Percentiles rank a stretch among this genome's conserved stretches.
Evolutionary conservation across 2,113 vertebrate genomes (phyloP).

Genomic region (Progne subis): DNA sequence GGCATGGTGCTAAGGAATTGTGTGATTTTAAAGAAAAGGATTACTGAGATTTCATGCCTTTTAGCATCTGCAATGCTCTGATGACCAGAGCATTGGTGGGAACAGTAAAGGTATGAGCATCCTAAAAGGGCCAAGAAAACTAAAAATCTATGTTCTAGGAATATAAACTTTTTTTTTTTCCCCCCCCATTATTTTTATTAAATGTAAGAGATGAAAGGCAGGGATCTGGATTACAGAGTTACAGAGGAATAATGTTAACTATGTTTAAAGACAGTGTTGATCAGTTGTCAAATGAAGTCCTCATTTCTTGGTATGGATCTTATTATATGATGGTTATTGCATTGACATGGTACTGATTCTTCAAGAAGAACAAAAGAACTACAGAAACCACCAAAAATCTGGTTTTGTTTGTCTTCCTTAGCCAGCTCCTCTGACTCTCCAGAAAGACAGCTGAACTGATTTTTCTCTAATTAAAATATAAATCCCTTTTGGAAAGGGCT

Average conservation of each 20-base stretch:
- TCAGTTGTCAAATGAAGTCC: slow-evolving; percentile 1
- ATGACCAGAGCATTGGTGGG: background rate
- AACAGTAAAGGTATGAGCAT: background rate
- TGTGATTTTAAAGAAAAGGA: background rate
- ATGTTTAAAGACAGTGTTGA: background rate
- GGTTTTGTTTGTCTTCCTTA: slow-evolving; percentile 50
- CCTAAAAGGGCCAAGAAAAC: background rate
- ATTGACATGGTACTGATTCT: slow-evolving; percentile 9
- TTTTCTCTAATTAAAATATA: slow-evolving; percentile 61
- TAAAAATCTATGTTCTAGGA: background rate
- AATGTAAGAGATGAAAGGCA: background rate
- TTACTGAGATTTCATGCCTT: background rate
- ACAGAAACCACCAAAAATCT: slow-evolving; percentile 50
- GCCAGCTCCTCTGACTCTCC: slow-evolving; percentile 12
- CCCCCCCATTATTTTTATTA: background rate
- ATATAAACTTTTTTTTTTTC: background rate
- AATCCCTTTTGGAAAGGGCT: background rate
- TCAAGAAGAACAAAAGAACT: slow-evolving; percentile 55
- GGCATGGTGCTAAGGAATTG: background rate
- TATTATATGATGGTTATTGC: slow-evolving; percentile 12
- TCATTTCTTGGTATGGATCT: background rate
- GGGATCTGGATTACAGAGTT: background rate
- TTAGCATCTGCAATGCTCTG: background rate
- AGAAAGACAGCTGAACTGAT: slow-evolving; percentile 12
- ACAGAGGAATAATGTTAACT: background rate